Conservation (phyloP, 2,888 invertebrate genomes). For the Epistrophe grossulariae region DNA sequence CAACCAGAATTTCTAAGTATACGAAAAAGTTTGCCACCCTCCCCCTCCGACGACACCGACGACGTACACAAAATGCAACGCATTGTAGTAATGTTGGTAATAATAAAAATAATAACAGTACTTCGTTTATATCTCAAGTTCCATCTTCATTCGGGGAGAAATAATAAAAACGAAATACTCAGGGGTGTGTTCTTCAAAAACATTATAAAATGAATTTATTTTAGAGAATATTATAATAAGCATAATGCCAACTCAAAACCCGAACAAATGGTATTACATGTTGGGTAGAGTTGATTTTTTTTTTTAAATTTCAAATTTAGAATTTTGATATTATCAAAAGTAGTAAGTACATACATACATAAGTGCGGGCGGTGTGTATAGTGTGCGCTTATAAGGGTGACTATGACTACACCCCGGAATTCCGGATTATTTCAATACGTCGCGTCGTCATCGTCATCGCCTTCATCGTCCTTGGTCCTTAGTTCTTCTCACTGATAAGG, state of each 20-base stretch:
- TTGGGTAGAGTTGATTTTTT: conserved; percentile 25
- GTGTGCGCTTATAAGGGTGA: conserved; percentile 59
- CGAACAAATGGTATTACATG: conserved; percentile 53
- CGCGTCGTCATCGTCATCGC: conserved; percentile 25
- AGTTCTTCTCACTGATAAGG: conserved; percentile 58
- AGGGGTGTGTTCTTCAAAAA: conserved; percentile 54
- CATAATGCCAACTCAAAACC: conserved; percentile 30
- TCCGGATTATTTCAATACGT: conserved; percentile 74
- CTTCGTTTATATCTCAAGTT: conserved; percentile 70
- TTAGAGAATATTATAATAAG: conserved; percentile 70
- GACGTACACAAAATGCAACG: conserved; percentile 25
- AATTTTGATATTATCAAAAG: conserved; percentile 66
- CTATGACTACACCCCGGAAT: conserved; percentile 75
- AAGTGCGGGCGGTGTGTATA: conserved; percentile 61
- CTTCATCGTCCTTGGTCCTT: conserved; percentile 4
- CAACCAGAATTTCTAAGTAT: conserved; percentile 3
- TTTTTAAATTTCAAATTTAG: conserved; percentile 61
- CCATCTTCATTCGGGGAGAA: conserved; percentile 53
- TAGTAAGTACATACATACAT: neutral
- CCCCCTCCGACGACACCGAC: neutral
- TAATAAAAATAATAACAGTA: conserved; percentile 73
- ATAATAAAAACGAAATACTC: conserved; percentile 45
- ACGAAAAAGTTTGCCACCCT: conserved; percentile 41
- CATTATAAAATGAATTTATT: conserved; percentile 73
- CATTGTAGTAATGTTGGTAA: conserved; percentile 68